Percentiles rank a stretch among this genome's conserved stretches.
Conservation (phyloP, 53 echinoderm and acorn worm species). For the Actinopyga echinites region DNA sequence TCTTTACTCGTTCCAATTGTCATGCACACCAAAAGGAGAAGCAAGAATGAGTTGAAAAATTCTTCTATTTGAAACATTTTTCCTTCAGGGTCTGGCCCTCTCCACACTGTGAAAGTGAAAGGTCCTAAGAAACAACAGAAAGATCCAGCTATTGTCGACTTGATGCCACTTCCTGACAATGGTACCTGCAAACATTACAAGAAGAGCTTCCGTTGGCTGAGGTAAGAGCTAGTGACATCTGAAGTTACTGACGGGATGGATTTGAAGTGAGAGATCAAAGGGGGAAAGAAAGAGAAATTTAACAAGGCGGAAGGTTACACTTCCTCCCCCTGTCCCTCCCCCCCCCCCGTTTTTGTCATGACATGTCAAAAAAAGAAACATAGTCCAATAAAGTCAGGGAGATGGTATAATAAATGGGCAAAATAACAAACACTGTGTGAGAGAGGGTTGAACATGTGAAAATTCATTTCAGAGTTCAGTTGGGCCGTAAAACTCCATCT, state of each 20-base stretch:
- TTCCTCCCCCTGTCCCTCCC: no score
- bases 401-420: no score
- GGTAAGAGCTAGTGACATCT: conserved; percentile 39
- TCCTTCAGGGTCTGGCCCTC: conserved; percentile 33
- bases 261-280: not conserved
- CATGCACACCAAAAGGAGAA: not conserved
- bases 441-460: no score
- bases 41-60: conserved; percentile 11
- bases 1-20: not conserved
- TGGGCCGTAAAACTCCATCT: no score
- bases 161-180: conserved; percentile 73
- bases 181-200: conserved; percentile 91
- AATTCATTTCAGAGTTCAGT: no score
- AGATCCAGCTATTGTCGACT: conserved; percentile 86
- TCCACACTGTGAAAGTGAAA: conserved; percentile 37
- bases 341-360: no score
- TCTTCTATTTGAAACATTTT: not conserved
- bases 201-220: conserved; percentile 94
- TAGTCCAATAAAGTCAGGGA: no score
- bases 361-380: no score
- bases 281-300: no score
- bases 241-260: not conserved
- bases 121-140: conserved; percentile 56
- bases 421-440: no score
- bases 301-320: no score